A percentile compares a stretch with the other conserved stretches of the same genome.
Evolutionary conservation across 2,888 invertebrate species (phyloP).

Genomic region (Drosophila anomelani): DNA sequence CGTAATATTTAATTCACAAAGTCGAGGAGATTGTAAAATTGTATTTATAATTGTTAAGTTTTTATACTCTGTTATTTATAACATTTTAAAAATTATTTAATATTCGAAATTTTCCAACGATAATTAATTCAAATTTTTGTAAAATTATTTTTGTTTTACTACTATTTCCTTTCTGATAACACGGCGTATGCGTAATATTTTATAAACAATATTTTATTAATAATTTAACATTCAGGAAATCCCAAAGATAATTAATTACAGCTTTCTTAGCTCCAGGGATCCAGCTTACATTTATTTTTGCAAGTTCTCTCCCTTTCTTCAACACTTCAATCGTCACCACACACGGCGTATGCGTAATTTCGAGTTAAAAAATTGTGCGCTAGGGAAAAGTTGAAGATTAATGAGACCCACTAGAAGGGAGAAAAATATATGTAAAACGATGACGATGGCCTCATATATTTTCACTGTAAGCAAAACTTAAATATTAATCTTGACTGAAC

Average conservation of each 20-base stretch:
- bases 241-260: not conserved
- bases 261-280: not conserved
- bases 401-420: conserved; percentile 44
- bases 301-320: too few species aligned
- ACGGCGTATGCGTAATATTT: not conserved
- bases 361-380: conserved; percentile 44
- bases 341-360: conserved; percentile 62
- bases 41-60: not conserved
- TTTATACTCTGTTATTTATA: too few species aligned
- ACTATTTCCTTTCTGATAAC: not conserved
- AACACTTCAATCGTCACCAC: conserved; percentile 11
- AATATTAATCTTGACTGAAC: conserved; percentile 53
- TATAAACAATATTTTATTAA: not conserved
- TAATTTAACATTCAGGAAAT: too few species aligned
- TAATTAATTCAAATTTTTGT: too few species aligned
- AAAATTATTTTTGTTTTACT: too few species aligned
- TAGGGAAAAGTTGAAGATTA: conserved; percentile 55
- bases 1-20: not conserved
- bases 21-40: not conserved
- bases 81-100: too few species aligned
- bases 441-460: conserved; percentile 23
- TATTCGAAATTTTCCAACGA: too few species aligned
- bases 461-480: conserved; percentile 32
- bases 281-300: not conserved
- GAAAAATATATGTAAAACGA: conserved; percentile 1